These are phyloP conservation scores for Papilio aristodemus DNA, from an alignment of 1,140 invertebrate genomes.

Conservation along the genomic window DNA sequence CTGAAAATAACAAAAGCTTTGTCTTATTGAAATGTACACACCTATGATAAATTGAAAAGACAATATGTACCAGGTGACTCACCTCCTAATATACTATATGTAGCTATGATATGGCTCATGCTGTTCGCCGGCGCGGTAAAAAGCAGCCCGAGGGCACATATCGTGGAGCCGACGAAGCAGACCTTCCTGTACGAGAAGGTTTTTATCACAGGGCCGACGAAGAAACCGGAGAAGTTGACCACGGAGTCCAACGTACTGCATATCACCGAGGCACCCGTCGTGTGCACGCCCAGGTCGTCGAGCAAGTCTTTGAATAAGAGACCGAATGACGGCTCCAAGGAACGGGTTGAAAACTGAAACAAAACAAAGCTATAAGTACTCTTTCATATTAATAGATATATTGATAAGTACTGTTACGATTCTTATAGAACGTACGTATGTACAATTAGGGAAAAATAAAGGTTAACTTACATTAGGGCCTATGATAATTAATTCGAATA, in stretches of 20 bases:
- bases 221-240: conserved; percentile 88
- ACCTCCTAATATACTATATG: conserved; percentile 89
- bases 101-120: conserved; percentile 86
- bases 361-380: too few species aligned
- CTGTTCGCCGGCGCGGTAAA: conserved; percentile 85
- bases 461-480: too few species aligned
- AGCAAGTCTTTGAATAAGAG: conserved; percentile 87
- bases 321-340: conserved; percentile 89
- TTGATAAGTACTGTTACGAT: too few species aligned
- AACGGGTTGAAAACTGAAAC: conserved; percentile 86
- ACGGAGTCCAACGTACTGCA: conserved; percentile 87
- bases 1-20: too few species aligned
- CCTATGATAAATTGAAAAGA: too few species aligned
- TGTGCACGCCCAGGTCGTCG: conserved; percentile 83
- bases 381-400: too few species aligned
- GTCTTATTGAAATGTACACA: too few species aligned
- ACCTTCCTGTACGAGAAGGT: conserved; percentile 88
- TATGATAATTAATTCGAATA: too few species aligned
- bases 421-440: too few species aligned
- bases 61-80: conserved; percentile 45
- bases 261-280: conserved; percentile 86
- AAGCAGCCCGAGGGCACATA: conserved; percentile 84
- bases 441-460: too few species aligned
- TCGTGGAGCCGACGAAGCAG: conserved; percentile 83
- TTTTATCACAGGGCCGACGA: conserved; percentile 86